A percentile compares a stretch with the other conserved stretches of the same genome.
Evolutionary conservation across 2,888 invertebrate genomes (phyloP).

Genomic region (Mythimna ferrago): DNA sequence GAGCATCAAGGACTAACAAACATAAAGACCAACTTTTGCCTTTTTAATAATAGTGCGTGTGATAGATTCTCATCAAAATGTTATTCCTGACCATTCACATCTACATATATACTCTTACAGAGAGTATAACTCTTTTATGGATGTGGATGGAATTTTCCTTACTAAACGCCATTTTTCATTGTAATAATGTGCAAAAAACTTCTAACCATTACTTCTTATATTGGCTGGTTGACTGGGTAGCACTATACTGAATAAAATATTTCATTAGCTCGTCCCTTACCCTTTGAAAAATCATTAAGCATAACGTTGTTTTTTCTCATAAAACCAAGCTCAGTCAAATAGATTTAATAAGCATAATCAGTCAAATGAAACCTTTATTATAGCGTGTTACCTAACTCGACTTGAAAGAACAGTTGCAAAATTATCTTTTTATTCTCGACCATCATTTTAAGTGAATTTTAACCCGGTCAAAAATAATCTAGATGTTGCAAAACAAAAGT

Average conservation of each 20-base stretch:
- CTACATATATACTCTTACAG: too few species aligned
- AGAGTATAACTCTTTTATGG: too few species aligned
- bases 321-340: constrained; percentile 9
- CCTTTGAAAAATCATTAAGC: not conserved
- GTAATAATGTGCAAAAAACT: not conserved
- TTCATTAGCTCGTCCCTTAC: not conserved
- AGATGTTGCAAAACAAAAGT: constrained; percentile 46
- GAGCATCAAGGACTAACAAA: too few species aligned
- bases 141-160: too few species aligned
- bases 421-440: constrained; percentile 14
- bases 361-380: constrained; percentile 18
- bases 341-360: constrained; percentile 31
- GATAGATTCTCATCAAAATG: too few species aligned
- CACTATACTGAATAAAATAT: not conserved
- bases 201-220: not conserved
- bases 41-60: too few species aligned
- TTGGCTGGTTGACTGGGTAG: not conserved
- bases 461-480: constrained; percentile 52
- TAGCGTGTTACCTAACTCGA: constrained; percentile 23
- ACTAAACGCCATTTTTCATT: not conserved
- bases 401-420: constrained; percentile 21
- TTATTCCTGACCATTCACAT: too few species aligned
- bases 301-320: constrained; percentile 3
- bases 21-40: too few species aligned
- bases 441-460: constrained; percentile 24